Conservation (phyloP, 2,113 vertebrate genomes). For the Passer domesticus region DNA sequence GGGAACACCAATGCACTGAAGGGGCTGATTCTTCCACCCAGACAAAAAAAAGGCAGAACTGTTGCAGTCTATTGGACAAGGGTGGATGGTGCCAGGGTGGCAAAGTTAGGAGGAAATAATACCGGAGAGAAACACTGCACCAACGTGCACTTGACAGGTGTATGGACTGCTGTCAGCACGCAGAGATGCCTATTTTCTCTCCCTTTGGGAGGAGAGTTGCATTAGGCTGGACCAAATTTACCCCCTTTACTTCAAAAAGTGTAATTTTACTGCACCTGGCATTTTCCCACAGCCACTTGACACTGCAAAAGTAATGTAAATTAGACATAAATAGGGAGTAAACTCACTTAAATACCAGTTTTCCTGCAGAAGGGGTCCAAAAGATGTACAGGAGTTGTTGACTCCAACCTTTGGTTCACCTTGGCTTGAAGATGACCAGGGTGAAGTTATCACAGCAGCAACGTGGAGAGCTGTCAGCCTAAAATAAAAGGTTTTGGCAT, state of each 20-base stretch:
- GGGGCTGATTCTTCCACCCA: background rate
- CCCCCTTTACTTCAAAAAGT: background rate
- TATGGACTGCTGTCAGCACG: background rate
- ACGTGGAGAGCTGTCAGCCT: background rate
- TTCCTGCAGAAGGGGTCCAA: background rate
- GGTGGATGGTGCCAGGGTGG: background rate
- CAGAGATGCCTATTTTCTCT: background rate
- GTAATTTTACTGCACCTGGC: background rate
- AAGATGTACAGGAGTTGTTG: background rate
- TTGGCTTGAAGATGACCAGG: background rate
- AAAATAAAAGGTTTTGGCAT: background rate
- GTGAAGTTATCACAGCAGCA: background rate
- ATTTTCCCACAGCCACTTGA: background rate
- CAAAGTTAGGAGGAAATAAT: background rate
- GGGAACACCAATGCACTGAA: background rate
- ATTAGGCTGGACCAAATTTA: background rate
- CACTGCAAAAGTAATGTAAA: background rate
- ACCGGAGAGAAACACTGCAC: background rate
- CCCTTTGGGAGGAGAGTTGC: background rate
- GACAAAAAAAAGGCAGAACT: background rate
- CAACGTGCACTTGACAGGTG: accelerated
- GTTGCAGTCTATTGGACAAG: background rate
- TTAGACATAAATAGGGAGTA: background rate
- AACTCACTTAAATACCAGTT: background rate
- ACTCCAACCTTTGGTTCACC: background rate